Percentiles rank a stretch among this genome's conserved stretches.
phyloP scores from a whole-genome alignment of 2,797 vertebrate species.

The Emydoidea blandingii region DNA sequence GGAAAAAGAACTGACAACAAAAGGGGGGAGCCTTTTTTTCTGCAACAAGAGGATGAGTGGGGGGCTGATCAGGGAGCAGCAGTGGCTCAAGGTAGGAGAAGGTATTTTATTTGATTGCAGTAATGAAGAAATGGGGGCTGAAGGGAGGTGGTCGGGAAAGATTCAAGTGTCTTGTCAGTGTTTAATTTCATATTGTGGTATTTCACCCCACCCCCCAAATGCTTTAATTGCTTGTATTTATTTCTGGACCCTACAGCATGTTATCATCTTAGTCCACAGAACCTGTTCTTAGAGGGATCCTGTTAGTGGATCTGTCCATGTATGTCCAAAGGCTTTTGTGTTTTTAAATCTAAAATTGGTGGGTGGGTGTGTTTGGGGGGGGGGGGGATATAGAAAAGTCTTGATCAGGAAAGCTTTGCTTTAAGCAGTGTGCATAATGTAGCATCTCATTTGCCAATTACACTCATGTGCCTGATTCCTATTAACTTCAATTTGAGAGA shows the following conservation, averaged over 20 bases:
- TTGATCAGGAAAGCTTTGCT: not conserved
- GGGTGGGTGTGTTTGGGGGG: not conserved
- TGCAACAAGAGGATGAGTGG: constrained; percentile 74
- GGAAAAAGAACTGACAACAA: constrained; percentile 36
- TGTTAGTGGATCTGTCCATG: not conserved
- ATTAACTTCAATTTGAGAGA: not conserved
- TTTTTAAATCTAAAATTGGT: not conserved
- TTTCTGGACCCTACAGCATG: not conserved
- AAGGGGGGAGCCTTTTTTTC: constrained; percentile 39
- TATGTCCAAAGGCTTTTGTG: not conserved
- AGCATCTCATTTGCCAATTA: not conserved
- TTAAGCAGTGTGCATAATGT: not conserved
- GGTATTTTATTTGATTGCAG: constrained; percentile 40
- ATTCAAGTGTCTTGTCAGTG: not conserved
- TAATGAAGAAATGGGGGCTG: not conserved
- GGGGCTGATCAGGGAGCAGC: constrained; percentile 68
- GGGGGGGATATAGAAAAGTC: not conserved
- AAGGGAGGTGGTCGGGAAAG: not conserved
- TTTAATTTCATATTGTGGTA: not conserved
- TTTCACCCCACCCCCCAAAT: not conserved
- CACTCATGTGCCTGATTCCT: not conserved
- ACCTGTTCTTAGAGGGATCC: not conserved
- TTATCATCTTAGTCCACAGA: not conserved
- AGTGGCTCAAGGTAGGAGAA: constrained; percentile 79
- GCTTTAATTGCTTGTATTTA: not conserved